Percentiles rank a stretch among this genome's conserved stretches.
phyloP scores from a whole-genome alignment of 2,113 vertebrate species.

The Thymallus thymallus region DNA sequence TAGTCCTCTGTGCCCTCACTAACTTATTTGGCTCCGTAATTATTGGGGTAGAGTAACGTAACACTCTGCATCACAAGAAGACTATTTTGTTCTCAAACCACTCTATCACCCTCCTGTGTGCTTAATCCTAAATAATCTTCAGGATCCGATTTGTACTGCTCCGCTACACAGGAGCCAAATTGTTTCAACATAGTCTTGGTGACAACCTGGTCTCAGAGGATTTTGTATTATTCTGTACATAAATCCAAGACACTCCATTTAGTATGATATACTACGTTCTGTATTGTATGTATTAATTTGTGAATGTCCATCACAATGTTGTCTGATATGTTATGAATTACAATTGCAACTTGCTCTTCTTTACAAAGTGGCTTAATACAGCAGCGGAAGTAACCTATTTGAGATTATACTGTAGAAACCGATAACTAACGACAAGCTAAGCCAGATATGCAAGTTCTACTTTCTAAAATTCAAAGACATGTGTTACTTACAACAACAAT shows the following conservation, averaged over 20 bases:
- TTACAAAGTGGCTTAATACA: no score
- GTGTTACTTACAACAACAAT: no score
- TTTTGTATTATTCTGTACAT: no score
- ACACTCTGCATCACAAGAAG: slow-evolving; percentile 42
- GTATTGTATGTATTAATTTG: no score
- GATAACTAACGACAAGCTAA: no score
- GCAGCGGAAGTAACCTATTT: neutral
- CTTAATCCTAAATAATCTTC: slow-evolving; percentile 55
- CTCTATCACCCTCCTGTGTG: slow-evolving; percentile 50
- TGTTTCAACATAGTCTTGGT: slow-evolving; percentile 40
- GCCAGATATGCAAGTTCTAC: no score
- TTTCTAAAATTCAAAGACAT: no score
- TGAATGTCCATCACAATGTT: no score
- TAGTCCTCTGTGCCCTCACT: slow-evolving; percentile 20
- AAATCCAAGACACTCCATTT: no score
- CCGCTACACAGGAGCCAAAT: slow-evolving; percentile 51
- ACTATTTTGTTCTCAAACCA: slow-evolving; percentile 51
- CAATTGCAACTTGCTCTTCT: neutral
- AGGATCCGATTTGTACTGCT: slow-evolving; percentile 54
- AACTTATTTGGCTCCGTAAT: slow-evolving; percentile 50
- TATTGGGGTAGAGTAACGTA: slow-evolving; percentile 39
- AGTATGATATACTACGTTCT: no score
- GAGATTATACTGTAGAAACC: no score
- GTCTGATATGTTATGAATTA: slow-evolving; percentile 16
- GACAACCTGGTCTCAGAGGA: slow-evolving; percentile 38